Evolutionary conservation across 2,797 vertebrate genomes (phyloP), one percentile per base, ranked within the genome.

Genomic region (Adelosebastes latens): DNA sequence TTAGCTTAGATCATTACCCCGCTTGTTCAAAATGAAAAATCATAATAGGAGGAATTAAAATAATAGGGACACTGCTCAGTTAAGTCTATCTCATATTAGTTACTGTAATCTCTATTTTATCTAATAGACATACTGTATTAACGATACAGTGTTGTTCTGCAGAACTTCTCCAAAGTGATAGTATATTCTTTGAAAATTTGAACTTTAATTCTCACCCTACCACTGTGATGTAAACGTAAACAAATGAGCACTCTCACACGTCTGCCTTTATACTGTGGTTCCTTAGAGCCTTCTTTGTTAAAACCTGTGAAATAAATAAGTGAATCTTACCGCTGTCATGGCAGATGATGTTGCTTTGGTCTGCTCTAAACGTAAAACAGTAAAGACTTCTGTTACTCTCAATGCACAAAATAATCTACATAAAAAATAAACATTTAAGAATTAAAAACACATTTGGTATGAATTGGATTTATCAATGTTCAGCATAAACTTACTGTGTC

Each of bases 311-410:
- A 58, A 64, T 68, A 8, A 12, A 29, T 14, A 7, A 52, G 2
- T 2, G 8, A n/a, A 36, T 65, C 82, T 65, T 58, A 90, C 87
- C 76, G 1, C 13, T 60, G 32, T 36, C 11, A 18, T 5, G 14
- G 34, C 10, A 42, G 59, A 36, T 75, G 79, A 9, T 52, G 74
- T 24, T 22, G 3, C 10, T 42, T 69, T 77, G n/a, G 3, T 64
- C 13, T 64, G 18, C 66, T 74, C 89, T 89, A 58, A 68, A 85
- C 2, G 5, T 59, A 11, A 77, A 75, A 76, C 5, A 64, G 18
- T 56, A 2, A 46, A 56, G 62, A 73, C 4, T 46, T 31, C 14
- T 55, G 49, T 82, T 71, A 82, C 8, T n/a, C 18, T 8, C n/a
- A 62, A 56, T 46, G 32, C 13, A 72, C 14, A 63, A 20, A 25